Percentiles rank a stretch among this genome's conserved stretches.
Evolutionary conservation across 1,140 invertebrate species (phyloP).

Genomic region (Campodea augens): DNA sequence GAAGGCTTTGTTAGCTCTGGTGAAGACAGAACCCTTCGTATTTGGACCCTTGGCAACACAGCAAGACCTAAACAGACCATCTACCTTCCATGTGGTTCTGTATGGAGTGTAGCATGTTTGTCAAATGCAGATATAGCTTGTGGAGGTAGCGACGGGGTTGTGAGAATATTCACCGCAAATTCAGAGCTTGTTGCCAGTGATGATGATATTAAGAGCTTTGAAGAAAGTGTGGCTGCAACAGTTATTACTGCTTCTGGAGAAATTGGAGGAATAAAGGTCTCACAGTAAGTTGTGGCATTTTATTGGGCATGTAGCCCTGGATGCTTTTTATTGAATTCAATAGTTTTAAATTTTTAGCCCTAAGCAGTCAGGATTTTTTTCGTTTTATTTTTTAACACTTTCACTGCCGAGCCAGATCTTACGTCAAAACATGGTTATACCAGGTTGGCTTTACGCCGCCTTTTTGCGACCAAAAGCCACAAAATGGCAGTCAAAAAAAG

Average conservation of each 20-base stretch:
- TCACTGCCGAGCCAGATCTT: no score
- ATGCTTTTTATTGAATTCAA: no score
- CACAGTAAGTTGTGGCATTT: constrained; percentile 54
- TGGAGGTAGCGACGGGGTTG: constrained; percentile 66
- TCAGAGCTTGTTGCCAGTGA: constrained; percentile 42
- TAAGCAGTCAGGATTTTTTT: no score
- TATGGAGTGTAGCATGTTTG: constrained; percentile 69
- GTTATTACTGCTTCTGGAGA: constrained; percentile 38
- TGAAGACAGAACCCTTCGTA: constrained; percentile 68
- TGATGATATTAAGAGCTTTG: constrained; percentile 33
- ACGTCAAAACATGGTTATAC: no score
- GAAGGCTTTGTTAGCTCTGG: constrained; percentile 50
- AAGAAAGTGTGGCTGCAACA: constrained; percentile 42
- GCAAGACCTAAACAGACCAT: constrained; percentile 58
- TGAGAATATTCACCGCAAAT: constrained; percentile 64
- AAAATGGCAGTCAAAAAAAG: no score
- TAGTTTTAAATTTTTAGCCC: no score
- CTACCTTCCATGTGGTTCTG: constrained; percentile 57
- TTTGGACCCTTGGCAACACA: constrained; percentile 53
- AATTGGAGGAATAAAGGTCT: constrained; percentile 64
- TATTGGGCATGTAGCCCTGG: no score
- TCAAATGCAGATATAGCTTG: constrained; percentile 77
- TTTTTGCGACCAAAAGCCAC: no score
- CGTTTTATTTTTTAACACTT: no score
- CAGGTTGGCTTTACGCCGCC: no score